Evolutionary conservation across 2,113 vertebrate species (phyloP).

Genomic region (Xenus cinereus): DNA sequence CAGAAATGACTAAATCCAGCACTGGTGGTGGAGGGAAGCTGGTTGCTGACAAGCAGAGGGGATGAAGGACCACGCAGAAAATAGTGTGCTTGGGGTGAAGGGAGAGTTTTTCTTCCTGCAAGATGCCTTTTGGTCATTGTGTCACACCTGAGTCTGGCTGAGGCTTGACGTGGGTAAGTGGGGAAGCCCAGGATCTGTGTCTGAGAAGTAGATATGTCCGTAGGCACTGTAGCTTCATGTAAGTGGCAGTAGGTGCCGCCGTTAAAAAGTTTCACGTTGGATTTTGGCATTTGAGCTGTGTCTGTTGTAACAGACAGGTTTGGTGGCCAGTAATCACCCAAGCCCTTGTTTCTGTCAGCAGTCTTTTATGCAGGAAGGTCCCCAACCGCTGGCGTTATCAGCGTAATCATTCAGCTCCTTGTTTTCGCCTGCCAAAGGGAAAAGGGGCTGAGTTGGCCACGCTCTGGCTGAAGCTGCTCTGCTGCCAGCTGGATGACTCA

Average conservation of each 20-base stretch:
- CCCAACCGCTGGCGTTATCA: not conserved
- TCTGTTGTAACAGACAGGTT: not conserved
- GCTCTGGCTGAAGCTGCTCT: not conserved
- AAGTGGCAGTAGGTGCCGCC: not conserved
- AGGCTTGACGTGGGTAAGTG: not conserved
- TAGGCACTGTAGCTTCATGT: not conserved
- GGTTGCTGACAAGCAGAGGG: not conserved
- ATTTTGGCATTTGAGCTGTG: not conserved
- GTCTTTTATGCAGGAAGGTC: not conserved
- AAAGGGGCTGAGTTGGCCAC: slow-evolving; percentile 3
- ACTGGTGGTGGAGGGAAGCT: not conserved
- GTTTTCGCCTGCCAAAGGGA: not conserved
- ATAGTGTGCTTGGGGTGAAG: not conserved
- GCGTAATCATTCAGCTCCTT: not conserved
- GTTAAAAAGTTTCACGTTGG: not conserved
- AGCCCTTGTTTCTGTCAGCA: not conserved
- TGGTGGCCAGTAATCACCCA: not conserved
- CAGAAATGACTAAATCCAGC: not conserved
- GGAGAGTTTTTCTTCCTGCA: not conserved
- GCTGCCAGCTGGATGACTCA: slow-evolving; percentile 43
- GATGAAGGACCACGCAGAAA: not conserved
- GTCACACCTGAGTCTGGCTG: not conserved
- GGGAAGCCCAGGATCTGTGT: not conserved
- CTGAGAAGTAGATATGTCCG: not conserved
- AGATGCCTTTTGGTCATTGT: not conserved